These are phyloP conservation scores for Drosophila oshimai DNA, from an alignment of 1,140 invertebrate genomes.

Conservation along the genomic window DNA sequence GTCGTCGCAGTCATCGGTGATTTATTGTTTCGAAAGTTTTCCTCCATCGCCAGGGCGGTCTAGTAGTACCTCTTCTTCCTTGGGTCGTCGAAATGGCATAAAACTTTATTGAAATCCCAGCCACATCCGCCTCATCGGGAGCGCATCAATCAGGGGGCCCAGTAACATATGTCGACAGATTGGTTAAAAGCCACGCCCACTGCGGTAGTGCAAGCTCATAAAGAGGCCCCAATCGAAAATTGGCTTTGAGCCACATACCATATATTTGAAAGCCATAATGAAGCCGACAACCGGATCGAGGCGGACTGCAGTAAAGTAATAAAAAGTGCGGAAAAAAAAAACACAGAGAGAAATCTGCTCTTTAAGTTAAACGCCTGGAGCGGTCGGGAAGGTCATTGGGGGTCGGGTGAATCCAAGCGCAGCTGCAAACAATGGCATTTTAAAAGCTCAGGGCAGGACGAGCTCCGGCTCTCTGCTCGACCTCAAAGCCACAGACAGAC, in stretches of 20 bases:
- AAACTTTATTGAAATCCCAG: conserved; percentile 65
- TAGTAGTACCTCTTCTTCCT: background rate
- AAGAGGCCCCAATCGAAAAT: conserved; percentile 29
- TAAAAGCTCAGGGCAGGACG: conserved; percentile 60
- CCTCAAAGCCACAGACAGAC: conserved; percentile 23
- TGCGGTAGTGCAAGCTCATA: conserved; percentile 25
- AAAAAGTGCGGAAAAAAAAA: background rate
- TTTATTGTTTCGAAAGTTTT: conserved; percentile 69
- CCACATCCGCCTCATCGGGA: conserved; percentile 38
- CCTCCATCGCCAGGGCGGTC: conserved; percentile 5
- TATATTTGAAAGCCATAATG: conserved; percentile 33
- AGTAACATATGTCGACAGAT: conserved; percentile 43
- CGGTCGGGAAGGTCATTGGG: conserved; percentile 42
- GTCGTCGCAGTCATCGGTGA: conserved; percentile 63
- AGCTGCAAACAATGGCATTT: conserved; percentile 78
- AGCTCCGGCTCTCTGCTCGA: conserved; percentile 6
- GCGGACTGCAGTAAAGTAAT: conserved; percentile 12
- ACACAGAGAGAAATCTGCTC: conserved; percentile 17
- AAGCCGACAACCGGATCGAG: conserved; percentile 3
- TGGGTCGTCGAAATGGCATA: conserved; percentile 45
- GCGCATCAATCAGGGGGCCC: conserved; percentile 29
- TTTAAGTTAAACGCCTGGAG: conserved; percentile 27
- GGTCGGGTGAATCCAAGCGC: conserved; percentile 54
- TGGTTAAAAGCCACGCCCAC: conserved; percentile 51
- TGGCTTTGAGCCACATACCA: conserved; percentile 38